phyloP scores from a whole-genome alignment of 2,797 vertebrate species.

The Anguilla obscura region DNA sequence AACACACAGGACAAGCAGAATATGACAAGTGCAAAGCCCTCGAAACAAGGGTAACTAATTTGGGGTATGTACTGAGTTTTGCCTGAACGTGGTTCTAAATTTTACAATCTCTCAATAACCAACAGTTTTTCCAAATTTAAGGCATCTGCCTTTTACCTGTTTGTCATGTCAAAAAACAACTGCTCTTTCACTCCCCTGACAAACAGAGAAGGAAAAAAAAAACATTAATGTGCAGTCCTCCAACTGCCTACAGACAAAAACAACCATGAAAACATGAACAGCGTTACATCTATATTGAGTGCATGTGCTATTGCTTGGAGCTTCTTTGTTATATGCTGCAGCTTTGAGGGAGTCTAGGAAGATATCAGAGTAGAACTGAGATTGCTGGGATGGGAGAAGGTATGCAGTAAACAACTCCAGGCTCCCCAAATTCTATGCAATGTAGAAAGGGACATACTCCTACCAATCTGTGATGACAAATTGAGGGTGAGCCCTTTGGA shows the following conservation, averaged over 20 bases:
- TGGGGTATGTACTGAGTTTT: not conserved
- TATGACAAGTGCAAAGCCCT: not conserved
- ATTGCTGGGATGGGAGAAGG: not conserved
- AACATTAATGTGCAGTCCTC: not conserved
- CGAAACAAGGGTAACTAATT: not conserved
- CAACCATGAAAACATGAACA: not conserved
- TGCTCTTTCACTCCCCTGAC: not conserved
- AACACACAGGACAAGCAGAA: not conserved
- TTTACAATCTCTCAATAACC: not conserved
- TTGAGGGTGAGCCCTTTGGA: not conserved
- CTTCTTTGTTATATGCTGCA: not conserved
- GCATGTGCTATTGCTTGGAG: not conserved
- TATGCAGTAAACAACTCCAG: constrained; percentile 16
- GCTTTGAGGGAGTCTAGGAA: constrained; percentile 7
- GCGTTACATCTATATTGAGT: not conserved
- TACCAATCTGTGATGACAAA: not conserved
- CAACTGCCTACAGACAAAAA: not conserved
- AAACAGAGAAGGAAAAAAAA: not conserved
- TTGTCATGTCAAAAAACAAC: constrained; percentile 21
- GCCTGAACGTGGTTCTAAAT: not conserved
- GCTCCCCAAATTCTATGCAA: constrained; percentile 1
- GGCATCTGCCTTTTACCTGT: constrained; percentile 8
- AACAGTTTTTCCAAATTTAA: constrained; percentile 12
- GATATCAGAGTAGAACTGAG: not conserved
- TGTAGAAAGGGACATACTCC: not conserved